Base-by-base conservation (phyloP, 92 coral and sea anemone species). In the Desmophyllum pertusum region DNA sequence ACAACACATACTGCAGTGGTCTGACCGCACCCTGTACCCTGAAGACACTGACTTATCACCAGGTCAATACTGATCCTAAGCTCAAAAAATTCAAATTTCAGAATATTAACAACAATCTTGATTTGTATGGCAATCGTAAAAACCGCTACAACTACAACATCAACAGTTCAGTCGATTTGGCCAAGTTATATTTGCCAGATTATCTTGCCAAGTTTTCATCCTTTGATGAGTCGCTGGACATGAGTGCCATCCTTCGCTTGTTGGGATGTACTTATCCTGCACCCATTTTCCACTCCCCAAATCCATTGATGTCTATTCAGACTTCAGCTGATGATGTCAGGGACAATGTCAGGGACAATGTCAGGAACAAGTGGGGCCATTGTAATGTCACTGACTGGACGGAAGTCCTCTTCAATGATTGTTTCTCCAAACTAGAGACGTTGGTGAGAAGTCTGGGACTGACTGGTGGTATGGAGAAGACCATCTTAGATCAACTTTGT, bases 151-250 rank as follows among this genome's bases (percentile, higher is more conserved):
- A 71, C 76, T 71, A 71, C 76, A 39, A 23, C 45, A 39, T 71
- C 53, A 71, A 71, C 76, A 71, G 50, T 39, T 25, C 50, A 39
- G 52, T 71, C 10, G 76, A 38, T 31, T 31, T 71, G 29, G 76
- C 76, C 50, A 71, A 71, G 36, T 2, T 71, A n/a, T 71, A 5
- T 11, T 51, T 71, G 1, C 76, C 76, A 39, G 76, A 71, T 21
- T 36, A 36, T 39, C 53, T n/a, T 21, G 76, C 76, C n/a, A 8
- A 39, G 17, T 71, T 71, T 31, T 39, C 31, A 8, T 33, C 30
- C 45, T 71, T 71, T 71, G 76, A 71, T 18, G 50, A 36, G 30
- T 36, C 76, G 9, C 45, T 71, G 76, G 76, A 71, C 50, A 10
- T 71, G 52, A 39, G 46, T 17, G 76, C 50, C 36, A 39, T 39